These are phyloP conservation scores for Papilio helenus DNA, from an alignment of 1,140 invertebrate species.

Conservation along the genomic window DNA sequence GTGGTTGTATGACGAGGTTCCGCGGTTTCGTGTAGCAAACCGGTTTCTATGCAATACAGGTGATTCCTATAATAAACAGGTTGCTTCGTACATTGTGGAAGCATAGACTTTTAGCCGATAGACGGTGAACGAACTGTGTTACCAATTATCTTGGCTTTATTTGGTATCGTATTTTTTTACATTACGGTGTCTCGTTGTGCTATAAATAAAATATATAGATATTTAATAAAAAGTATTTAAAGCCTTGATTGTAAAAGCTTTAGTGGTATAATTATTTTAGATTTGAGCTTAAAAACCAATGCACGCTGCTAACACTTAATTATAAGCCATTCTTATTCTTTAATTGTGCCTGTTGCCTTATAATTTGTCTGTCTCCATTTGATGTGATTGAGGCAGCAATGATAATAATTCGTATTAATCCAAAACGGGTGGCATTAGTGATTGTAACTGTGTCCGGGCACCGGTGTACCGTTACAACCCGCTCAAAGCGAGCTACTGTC, in stretches of 20 bases:
- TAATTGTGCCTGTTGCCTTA: not conserved
- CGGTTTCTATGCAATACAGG: conserved; percentile 66
- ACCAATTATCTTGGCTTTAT: conserved; percentile 44
- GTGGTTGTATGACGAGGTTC: conserved; percentile 62
- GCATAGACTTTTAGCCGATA: conserved; percentile 51
- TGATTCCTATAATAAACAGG: conserved; percentile 65
- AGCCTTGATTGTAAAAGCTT: too few species aligned
- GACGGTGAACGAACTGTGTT: conserved; percentile 50
- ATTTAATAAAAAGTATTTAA: too few species aligned
- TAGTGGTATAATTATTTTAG: not conserved
- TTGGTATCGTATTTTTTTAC: conserved; percentile 53
- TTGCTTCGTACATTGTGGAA: conserved; percentile 61
- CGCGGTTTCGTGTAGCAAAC: conserved; percentile 65
- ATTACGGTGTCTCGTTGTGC: conserved; percentile 20
- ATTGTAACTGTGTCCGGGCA: not conserved
- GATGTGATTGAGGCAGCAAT: not conserved
- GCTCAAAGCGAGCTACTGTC: not conserved
- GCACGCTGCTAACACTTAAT: not conserved
- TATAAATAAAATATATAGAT: not conserved
- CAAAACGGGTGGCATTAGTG: conserved; percentile 20
- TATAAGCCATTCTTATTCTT: not conserved
- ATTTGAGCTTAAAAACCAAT: not conserved
- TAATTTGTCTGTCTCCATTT: not conserved
- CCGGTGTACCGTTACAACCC: conserved; percentile 11
- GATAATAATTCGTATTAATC: not conserved